Base-by-base conservation (phyloP, 2,797 vertebrate genomes). In the Poeciliopsis presidionis region DNA sequence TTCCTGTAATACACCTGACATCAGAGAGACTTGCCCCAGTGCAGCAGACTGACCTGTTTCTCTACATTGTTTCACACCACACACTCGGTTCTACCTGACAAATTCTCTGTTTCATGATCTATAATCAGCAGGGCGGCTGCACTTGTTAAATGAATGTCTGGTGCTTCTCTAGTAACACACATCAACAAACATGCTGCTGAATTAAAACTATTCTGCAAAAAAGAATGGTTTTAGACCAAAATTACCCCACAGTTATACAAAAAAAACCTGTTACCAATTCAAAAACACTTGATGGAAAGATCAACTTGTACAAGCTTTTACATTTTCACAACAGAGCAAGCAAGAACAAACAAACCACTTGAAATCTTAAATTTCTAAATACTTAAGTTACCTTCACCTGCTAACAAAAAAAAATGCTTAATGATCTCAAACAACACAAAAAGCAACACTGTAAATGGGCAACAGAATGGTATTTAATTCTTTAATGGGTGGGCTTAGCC, bases 21-120 rank as follows among this genome's bases (percentile, higher is more conserved):
- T 75, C 45, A n/a, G 18, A 28, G 61, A 18, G 30, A 39, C 36
- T 5, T 14, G 57, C 46, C 70, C 33, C 41, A 63, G 63, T 30
- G 41, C 5, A 63, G 63, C 39, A 78, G 49, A 65, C 61, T 11
- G 22, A 81, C 72, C 76, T 71, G 81, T 84, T 79, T 61, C 5
- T 55, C 76, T 47, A 79, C 39, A 72, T 79, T 61, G 41, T 41
- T 14, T 2, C 49, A 7, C 43, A 33, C 7, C 20, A 5, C 22
- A 36, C 43, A 33, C 59, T 61, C 57, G 8, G 0, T 65, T 65
- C 61, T 20, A 39, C 61, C 61, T 65, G 16, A 65, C 61, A 39
- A 39, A 36, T 9, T 22, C 61, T 65, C 22, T 7, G 7, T 33
- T 14, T 61, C n/a, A 33, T 5, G 1, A 30, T 6, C 57, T 30